A percentile compares a stretch with the other conserved stretches of the same genome.
Conservation (phyloP, 2,113 vertebrate genomes). For the Hippolais icterina region DNA sequence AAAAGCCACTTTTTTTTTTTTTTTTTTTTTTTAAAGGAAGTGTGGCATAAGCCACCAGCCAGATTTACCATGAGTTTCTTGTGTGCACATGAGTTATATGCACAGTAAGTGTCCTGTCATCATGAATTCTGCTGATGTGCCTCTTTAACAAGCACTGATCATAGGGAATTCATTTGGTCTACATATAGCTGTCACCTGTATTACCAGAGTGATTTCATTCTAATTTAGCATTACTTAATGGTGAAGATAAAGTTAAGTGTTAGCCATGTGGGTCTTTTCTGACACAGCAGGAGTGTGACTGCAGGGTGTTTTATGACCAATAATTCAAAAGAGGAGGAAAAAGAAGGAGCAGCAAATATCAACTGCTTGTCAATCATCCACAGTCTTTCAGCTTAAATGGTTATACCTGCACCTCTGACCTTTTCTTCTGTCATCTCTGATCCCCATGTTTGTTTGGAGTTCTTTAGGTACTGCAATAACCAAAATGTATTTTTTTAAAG, state of each 20-base stretch:
- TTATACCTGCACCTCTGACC: conserved; percentile 45
- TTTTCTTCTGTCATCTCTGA: conserved; percentile 16
- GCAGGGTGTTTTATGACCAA: conserved; percentile 53
- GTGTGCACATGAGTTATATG: conserved; percentile 16
- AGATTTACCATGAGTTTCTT: conserved; percentile 26
- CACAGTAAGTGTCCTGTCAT: background rate
- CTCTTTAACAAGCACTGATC: conserved; percentile 45
- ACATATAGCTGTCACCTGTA: conserved; percentile 71
- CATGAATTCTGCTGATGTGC: conserved; percentile 36
- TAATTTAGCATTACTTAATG: conserved; percentile 71
- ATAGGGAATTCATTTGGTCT: conserved; percentile 66
- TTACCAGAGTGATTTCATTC: conserved; percentile 49
- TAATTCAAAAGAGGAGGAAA: conserved; percentile 49
- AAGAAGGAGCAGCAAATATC: conserved; percentile 61
- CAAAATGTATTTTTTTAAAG: background rate
- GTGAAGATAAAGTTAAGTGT: conserved; percentile 67
- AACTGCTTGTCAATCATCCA: conserved; percentile 56
- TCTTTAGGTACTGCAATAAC: conserved; percentile 8
- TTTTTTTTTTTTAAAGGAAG: background rate
- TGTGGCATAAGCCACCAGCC: background rate
- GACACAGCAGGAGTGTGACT: conserved; percentile 21
- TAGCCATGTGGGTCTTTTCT: conserved; percentile 51
- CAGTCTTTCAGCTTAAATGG: conserved; percentile 35
- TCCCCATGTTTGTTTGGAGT: conserved; percentile 52
- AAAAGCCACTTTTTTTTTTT: background rate